Evolutionary conservation across 2,797 vertebrate genomes (phyloP).

Genomic region (Potorous gilbertii): DNA sequence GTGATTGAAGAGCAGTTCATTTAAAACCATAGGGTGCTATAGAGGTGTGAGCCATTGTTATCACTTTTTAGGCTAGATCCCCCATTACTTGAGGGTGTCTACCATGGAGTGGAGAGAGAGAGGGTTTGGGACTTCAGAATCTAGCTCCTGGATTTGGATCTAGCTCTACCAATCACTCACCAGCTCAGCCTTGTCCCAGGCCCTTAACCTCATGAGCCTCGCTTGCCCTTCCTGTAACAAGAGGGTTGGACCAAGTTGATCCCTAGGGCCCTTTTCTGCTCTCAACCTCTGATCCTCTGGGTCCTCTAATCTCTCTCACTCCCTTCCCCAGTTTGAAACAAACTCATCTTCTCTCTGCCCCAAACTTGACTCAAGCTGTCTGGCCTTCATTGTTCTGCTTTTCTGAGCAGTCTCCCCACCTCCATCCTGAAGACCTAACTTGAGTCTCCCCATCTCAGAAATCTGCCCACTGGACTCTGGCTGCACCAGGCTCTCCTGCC

Average conservation of each 20-base stretch:
- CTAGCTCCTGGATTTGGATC: background rate
- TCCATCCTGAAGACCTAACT: background rate
- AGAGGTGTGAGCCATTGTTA: background rate
- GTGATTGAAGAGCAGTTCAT: background rate
- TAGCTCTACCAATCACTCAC: background rate
- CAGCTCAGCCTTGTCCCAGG: background rate
- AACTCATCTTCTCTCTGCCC: background rate
- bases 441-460: background rate
- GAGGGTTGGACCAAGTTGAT: background rate
- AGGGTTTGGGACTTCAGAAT: background rate
- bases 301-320: background rate
- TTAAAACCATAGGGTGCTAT: background rate
- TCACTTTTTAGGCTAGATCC: background rate
- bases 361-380: background rate
- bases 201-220: background rate
- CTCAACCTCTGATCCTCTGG: background rate
- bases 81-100: background rate
- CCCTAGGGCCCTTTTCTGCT: background rate
- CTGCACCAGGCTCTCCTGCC: background rate
- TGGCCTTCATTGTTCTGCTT: background rate
- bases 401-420: background rate
- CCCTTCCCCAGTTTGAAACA: background rate
- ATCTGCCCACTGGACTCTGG: background rate
- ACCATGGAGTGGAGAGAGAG: background rate
- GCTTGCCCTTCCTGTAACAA: background rate